Base-by-base conservation (phyloP, 2,888 invertebrate genomes). In the Pachymerium ferrugineum region DNA sequence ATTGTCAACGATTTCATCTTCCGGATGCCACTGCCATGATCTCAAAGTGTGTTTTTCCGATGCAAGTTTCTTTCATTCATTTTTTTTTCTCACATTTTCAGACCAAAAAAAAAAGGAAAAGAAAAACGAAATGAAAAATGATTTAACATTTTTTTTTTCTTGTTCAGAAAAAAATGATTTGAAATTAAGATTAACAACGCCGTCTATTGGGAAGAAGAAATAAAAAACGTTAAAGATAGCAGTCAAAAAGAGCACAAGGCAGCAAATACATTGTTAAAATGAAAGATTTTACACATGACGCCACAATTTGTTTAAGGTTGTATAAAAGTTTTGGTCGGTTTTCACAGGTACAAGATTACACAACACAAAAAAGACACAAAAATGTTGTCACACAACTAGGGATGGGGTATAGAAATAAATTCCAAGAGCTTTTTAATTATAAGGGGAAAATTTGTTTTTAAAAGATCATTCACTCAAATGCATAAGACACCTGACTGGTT, bases 331-430 rank as follows among this genome's bases (percentile, higher is more conserved):
- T 62, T 62, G 62, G 62, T 62, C 62, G 62, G 62, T 62, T 62
- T 62, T 62, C 62, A 62, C 62, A 62, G 62, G 62, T 62, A 62
- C 62, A 62, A 62, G 62, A 62, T 62, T 62, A 62, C 62, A 62
- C 62, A 62, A 62, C 62, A 62, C 62, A 62, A 62, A 62, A 62
- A 28, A 62, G 25, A 62, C 62, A 62, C 22, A 62, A 62, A 62
- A 62, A n/a, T n/a, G n/a, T n/a, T 62, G 47, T 54, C 47, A 54
- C 62, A 62, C 62, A 62, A 62, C 62, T 62, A 62, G n/a, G n/a
- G n/a, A n/a, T 10, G 62, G 62, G 62, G 62, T 62, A 22, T 62
- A 28, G 28, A 38, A 62, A 62, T 28, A 22, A 62, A 10, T 62
- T 14, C 3, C 14, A 25, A 62, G n/a, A n/a, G n/a, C n/a, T n/a